Evolutionary conservation across 2,797 vertebrate species (phyloP).

Genomic region (Neosalanx taihuensis): DNA sequence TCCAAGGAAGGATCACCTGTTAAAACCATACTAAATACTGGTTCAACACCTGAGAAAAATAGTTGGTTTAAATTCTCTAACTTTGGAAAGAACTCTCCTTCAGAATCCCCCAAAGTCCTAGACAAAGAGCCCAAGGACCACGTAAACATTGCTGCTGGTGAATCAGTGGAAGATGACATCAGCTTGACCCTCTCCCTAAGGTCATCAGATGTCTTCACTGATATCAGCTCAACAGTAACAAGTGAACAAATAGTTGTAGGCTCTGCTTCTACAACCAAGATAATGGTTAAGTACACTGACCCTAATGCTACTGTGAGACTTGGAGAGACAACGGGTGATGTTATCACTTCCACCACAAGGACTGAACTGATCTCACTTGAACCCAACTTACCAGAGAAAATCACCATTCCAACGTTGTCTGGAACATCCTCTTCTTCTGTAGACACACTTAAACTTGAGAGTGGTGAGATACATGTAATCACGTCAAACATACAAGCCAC

Average conservation of each 20-base stretch:
- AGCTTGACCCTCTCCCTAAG: slow-evolving; percentile 69
- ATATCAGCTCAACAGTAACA: slow-evolving; percentile 70
- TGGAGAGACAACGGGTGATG: slow-evolving; percentile 46
- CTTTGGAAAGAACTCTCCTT: slow-evolving; percentile 80
- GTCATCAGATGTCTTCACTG: slow-evolving; percentile 75
- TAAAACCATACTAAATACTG: slow-evolving; percentile 25
- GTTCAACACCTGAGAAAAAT: slow-evolving; percentile 69
- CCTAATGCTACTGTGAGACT: slow-evolving; percentile 37
- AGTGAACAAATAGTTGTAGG: slow-evolving; percentile 62
- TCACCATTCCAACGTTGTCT: slow-evolving; percentile 67
- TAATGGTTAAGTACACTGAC: slow-evolving; percentile 73
- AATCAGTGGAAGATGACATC: slow-evolving; percentile 53
- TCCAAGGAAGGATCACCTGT: slow-evolving; percentile 35
- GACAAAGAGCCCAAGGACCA: slow-evolving; percentile 40
- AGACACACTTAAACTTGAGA: slow-evolving; percentile 66
- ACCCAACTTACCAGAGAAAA: slow-evolving; percentile 71
- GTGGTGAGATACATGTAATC: slow-evolving; percentile 67
- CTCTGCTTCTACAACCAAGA: slow-evolving; percentile 66
- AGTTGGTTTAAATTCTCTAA: slow-evolving; percentile 86
- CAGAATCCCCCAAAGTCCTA: slow-evolving; percentile 61
- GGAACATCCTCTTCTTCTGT: slow-evolving; percentile 68
- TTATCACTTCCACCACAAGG: slow-evolving; percentile 76
- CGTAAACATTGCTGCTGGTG: slow-evolving; percentile 50
- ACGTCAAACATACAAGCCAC: slow-evolving; percentile 70
- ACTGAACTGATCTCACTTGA: slow-evolving; percentile 76